A percentile compares a stretch with the other conserved stretches of the same genome.
Evolutionary conservation across 2,888 invertebrate species (phyloP).

Genomic region (Tholera decimalis): DNA sequence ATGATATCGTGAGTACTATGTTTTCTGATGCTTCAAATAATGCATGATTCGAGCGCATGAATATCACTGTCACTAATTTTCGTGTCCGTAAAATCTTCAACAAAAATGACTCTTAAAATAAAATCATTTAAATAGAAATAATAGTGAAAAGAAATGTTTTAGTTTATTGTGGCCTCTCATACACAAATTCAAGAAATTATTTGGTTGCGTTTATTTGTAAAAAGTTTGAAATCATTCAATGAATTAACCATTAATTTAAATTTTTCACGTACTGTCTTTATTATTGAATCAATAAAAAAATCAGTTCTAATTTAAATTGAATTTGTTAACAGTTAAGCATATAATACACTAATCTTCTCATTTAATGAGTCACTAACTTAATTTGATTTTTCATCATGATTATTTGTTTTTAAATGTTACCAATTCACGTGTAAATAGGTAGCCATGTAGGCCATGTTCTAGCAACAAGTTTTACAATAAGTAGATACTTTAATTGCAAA

Average conservation of each 20-base stretch:
- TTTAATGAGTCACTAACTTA: not conserved
- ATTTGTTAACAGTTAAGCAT: not conserved
- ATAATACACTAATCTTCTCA: not conserved
- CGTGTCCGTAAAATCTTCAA: not conserved
- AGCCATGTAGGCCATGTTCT: not conserved
- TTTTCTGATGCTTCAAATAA: constrained; percentile 50
- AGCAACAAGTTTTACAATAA: constrained; percentile 12
- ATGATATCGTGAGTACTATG: constrained; percentile 71
- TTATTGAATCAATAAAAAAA: not conserved
- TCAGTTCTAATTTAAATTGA: not conserved
- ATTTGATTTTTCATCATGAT: not conserved
- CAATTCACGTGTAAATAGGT: not conserved
- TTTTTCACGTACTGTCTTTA: too few relatives aligned
- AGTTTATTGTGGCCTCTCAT: not conserved
- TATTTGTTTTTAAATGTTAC: not conserved
- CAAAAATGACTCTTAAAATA: not conserved
- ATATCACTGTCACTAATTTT: constrained; percentile 36
- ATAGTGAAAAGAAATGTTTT: not conserved
- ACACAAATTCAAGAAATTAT: not conserved
- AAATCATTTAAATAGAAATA: too few relatives aligned
- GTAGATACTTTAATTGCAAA: constrained; percentile 18
- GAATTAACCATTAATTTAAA: too few relatives aligned
- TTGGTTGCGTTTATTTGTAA: not conserved
- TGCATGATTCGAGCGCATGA: constrained; percentile 34
- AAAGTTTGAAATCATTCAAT: not conserved